Percentiles rank a stretch among this genome's conserved stretches.
phyloP scores from a whole-genome alignment of 2,888 invertebrate genomes.

The Megaustenia siamemsis region DNA sequence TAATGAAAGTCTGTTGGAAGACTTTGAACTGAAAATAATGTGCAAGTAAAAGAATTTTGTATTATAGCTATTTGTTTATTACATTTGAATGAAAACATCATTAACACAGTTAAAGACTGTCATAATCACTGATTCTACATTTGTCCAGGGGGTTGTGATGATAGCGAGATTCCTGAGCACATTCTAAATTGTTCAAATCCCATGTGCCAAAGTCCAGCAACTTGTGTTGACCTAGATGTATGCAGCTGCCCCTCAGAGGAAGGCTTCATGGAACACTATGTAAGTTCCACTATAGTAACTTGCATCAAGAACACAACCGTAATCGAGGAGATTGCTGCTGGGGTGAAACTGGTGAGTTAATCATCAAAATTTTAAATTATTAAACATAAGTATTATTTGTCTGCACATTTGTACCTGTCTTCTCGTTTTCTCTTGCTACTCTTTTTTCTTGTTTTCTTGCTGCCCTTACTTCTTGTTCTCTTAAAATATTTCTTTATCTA shows the following conservation, averaged over 20 bases:
- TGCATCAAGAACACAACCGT: neutral
- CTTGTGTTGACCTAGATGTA: conserved; percentile 1
- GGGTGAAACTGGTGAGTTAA: neutral
- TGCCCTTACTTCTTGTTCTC: too few relatives aligned
- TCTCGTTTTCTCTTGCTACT: too few relatives aligned
- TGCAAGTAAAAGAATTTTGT: too few relatives aligned
- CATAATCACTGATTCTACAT: neutral
- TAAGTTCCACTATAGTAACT: neutral
- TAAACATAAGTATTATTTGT: too few relatives aligned
- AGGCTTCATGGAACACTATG: neutral
- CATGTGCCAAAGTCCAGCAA: neutral
- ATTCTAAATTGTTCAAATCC: neutral
- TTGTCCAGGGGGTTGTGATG: conserved; percentile 22
- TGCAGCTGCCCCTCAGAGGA: conserved; percentile 1
- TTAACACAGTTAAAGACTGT: neutral
- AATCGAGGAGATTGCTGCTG: neutral
- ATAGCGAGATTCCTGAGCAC: neutral
- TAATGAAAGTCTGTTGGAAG: too few relatives aligned
- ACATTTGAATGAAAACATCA: too few relatives aligned
- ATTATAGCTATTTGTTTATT: too few relatives aligned
- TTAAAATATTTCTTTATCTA: too few relatives aligned
- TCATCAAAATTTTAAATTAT: too few relatives aligned
- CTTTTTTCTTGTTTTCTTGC: too few relatives aligned
- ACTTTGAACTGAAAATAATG: too few relatives aligned
- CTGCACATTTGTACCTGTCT: too few relatives aligned